Evolutionary conservation across 2,797 vertebrate genomes (phyloP).

Genomic region (Australoheros facetus): DNA sequence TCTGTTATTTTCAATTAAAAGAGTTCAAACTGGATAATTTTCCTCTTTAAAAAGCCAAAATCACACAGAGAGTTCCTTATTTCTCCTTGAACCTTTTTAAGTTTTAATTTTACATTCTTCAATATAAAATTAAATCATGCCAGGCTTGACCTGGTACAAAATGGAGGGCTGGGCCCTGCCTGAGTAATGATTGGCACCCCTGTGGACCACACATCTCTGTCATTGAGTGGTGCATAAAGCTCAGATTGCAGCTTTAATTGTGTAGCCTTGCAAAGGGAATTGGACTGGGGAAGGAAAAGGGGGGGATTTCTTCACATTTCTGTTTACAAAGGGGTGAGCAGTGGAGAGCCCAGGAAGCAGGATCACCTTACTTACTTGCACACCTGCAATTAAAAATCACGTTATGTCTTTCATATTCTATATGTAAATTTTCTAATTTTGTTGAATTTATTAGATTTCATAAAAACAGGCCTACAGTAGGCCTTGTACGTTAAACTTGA

Average conservation of each 20-base stretch:
- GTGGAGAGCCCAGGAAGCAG: slow-evolving; percentile 44
- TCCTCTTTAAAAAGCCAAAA: not conserved
- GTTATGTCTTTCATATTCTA: not conserved
- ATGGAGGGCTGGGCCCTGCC: slow-evolving; percentile 36
- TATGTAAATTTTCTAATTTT: not conserved
- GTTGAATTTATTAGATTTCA: slow-evolving; percentile 1
- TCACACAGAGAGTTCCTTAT: not conserved
- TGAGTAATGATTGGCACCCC: slow-evolving; percentile 74
- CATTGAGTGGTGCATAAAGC: slow-evolving; percentile 71
- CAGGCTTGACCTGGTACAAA: slow-evolving; percentile 40
- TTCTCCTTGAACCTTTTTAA: slow-evolving; percentile 13
- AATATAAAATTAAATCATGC: slow-evolving; percentile 41
- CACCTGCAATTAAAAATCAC: slow-evolving; percentile 51
- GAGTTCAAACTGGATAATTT: not conserved
- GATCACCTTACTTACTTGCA: slow-evolving; percentile 52
- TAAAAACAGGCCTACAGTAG: slow-evolving; percentile 23
- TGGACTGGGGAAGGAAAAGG: slow-evolving; percentile 30
- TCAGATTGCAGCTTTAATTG: slow-evolving; percentile 81
- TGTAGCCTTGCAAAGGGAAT: slow-evolving; percentile 78
- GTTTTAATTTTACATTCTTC: slow-evolving; percentile 8
- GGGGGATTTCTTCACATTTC: slow-evolving; percentile 69
- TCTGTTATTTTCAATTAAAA: not conserved
- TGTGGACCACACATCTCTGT: slow-evolving; percentile 76
- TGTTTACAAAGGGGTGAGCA: slow-evolving; percentile 48
- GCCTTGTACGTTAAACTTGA: not conserved